Evolutionary conservation across 2,888 invertebrate genomes (phyloP).

Genomic region (Marronus borbonicus): DNA sequence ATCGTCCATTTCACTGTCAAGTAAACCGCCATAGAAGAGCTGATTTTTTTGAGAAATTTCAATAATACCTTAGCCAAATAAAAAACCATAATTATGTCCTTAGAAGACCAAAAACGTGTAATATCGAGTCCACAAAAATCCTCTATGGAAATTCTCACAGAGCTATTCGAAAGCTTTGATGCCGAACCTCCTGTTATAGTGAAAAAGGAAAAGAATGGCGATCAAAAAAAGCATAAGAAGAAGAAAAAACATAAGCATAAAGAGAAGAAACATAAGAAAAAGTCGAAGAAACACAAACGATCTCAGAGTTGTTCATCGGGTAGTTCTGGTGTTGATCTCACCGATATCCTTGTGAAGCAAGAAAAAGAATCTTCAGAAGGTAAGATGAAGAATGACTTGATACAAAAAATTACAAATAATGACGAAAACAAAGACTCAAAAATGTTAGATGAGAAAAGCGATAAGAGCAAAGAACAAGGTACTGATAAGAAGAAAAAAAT

Average conservation of each 20-base stretch:
- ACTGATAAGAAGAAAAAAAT: conserved; percentile 71
- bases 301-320: conserved; percentile 64
- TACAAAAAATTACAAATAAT: conserved; percentile 56
- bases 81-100: conserved; percentile 48
- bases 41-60: conserved; percentile 17
- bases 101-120: conserved; percentile 54
- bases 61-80: not conserved
- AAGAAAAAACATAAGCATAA: conserved; percentile 77
- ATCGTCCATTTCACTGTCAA: conserved; percentile 26
- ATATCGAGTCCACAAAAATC: conserved; percentile 71
- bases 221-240: conserved; percentile 74
- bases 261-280: conserved; percentile 73
- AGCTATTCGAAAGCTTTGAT: conserved; percentile 85
- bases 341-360: conserved; percentile 66
- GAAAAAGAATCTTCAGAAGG: conserved; percentile 63
- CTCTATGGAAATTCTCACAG: conserved; percentile 86
- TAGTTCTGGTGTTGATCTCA: conserved; percentile 63
- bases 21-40: conserved; percentile 26
- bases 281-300: conserved; percentile 69
- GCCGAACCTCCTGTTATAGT: conserved; percentile 76
- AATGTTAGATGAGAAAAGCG: conserved; percentile 58
- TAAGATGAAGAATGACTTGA: conserved; percentile 54
- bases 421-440: conserved; percentile 60
- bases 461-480: conserved; percentile 51
- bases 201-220: conserved; percentile 67